Evolutionary conservation across 37 sponge, comb jelly and placozoan genomes (phyloP).

Genomic region (Bolinopsis microptera): DNA sequence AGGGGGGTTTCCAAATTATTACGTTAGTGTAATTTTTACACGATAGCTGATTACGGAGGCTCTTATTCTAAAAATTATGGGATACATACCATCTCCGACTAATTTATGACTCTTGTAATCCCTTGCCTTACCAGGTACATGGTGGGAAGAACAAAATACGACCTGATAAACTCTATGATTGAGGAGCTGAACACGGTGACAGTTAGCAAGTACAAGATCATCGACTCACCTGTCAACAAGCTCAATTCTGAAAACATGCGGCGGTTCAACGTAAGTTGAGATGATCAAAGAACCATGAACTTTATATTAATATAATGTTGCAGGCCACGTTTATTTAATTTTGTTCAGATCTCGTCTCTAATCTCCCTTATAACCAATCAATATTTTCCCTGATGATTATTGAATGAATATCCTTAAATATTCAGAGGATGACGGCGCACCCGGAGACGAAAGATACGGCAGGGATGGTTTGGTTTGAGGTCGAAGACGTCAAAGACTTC

Average conservation of each 20-base stretch:
- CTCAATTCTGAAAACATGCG: conserved; percentile 38
- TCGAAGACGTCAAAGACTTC: conserved; percentile 42
- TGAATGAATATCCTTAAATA: too few relatives aligned
- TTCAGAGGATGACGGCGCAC: conserved; percentile 13
- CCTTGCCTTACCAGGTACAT: conserved; percentile 8
- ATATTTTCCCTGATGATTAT: too few relatives aligned
- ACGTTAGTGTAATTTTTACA: too few relatives aligned
- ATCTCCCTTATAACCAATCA: too few relatives aligned
- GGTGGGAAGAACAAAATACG: conserved; percentile 35
- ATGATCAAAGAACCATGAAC: background rate
- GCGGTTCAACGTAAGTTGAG: background rate
- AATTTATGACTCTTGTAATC: too few relatives aligned
- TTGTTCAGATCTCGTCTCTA: too few relatives aligned
- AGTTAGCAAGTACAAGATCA: conserved; percentile 12
- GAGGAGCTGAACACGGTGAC: conserved; percentile 18
- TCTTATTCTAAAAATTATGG: too few relatives aligned
- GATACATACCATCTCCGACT: too few relatives aligned
- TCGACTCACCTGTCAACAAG: conserved; percentile 46
- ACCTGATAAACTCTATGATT: conserved; percentile 13
- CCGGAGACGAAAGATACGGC: conserved; percentile 28
- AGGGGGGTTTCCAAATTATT: too few relatives aligned
- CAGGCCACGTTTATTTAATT: too few relatives aligned
- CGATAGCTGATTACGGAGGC: too few relatives aligned
- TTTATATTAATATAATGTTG: background rate
- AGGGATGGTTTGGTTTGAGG: conserved; percentile 14